Evolutionary conservation across 2,113 vertebrate species (phyloP), one percentile per base, ranked within the genome.

Genomic region (Empidonax alnorum): DNA sequence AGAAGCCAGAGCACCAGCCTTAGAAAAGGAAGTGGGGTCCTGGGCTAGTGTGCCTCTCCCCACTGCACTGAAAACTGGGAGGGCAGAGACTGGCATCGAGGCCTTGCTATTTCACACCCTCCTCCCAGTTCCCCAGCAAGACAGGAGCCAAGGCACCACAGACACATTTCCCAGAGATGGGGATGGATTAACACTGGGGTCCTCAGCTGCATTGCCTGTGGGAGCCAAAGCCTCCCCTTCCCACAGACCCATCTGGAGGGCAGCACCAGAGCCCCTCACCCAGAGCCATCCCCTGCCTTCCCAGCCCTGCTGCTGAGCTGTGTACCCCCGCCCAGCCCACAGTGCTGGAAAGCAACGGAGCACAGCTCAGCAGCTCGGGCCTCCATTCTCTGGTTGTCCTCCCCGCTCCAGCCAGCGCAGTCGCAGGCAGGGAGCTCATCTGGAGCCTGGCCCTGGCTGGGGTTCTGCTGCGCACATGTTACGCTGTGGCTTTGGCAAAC

Each of bases 401-500:
- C 47, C 83, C 77, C 9, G 6, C 76, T 71, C 50, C 95, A 75
- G 95, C 10, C 4, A 50, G 80, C 42, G 0, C 85, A 91, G 94
- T 49, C 88, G 76, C 95, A 94, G 84, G 96, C 94, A 81, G 89
- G 55, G 93, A 94, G 47, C 96, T 88, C 95, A 59, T 94, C 95
- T 97, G 96, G 95, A 97, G 90, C 92, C 55, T 33, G 58, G 96
- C 96, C 95, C 93, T 6, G 88, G 92, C 92, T 81, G 94, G 55
- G 47, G 67, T 93, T 97, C 96, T 97, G 96, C 93, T 74, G 53
- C 95, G 25, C 96, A 97, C 95, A 97, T 97, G 96, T 96, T 96
- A 81, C 55, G 44, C 96, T 97, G 96, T 28, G 96, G 96, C 96
- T 97, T 96, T 97, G 96, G 96, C 96, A 96, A 95, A 90, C 95